These are phyloP conservation scores for Sminthopsis crassicaudata DNA, from an alignment of 2,113 vertebrate species.

Conservation along the genomic window DNA sequence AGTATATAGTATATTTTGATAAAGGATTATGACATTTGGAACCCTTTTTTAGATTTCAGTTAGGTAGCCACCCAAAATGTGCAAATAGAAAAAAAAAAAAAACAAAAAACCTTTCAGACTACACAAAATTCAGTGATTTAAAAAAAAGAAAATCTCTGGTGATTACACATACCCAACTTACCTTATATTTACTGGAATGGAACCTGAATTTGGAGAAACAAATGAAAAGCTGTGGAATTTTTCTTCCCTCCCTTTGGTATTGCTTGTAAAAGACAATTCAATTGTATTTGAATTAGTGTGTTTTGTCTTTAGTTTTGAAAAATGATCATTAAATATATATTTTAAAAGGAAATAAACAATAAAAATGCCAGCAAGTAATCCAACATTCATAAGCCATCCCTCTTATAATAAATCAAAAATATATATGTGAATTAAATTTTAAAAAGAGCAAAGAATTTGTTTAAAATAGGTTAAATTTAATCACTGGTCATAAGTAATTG, in stretches of 20 bases:
- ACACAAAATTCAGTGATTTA: neutral
- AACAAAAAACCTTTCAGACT: neutral
- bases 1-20: neutral
- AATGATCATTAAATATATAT: neutral
- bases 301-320: neutral
- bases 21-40: neutral
- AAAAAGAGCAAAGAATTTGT: neutral
- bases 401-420: neutral
- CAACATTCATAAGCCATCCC: neutral
- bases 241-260: slow-evolving; percentile 48
- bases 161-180: neutral
- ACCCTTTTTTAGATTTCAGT: neutral
- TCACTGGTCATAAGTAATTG: slow-evolving; percentile 39
- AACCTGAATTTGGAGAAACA: neutral
- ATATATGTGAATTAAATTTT: neutral
- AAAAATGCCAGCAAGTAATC: neutral
- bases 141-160: neutral
- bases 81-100: neutral
- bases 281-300: neutral
- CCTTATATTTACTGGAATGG: slow-evolving; percentile 26
- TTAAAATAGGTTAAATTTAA: slow-evolving; percentile 16
- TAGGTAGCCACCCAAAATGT: neutral
- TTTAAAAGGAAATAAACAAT: slow-evolving; percentile 15
- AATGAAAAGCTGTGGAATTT: slow-evolving; percentile 1
- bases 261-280: slow-evolving; percentile 31